A percentile compares a stretch with the other conserved stretches of the same genome.
Evolutionary conservation across 1,140 invertebrate species (phyloP).

Genomic region (Hermatobates lingyangjiaoensis): DNA sequence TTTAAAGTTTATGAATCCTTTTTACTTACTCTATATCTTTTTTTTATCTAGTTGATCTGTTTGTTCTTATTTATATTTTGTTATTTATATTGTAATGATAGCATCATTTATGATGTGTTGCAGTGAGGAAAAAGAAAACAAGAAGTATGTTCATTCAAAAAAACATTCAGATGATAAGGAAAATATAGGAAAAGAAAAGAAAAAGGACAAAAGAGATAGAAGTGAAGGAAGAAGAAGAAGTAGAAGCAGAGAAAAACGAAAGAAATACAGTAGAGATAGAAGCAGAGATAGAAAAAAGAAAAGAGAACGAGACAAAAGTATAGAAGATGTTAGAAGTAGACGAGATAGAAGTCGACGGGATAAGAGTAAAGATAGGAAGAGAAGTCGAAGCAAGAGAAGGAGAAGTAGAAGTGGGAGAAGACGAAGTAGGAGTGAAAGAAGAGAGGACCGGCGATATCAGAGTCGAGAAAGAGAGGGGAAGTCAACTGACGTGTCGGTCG

Average conservation of each 20-base stretch:
- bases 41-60: no score
- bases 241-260: constrained; percentile 19
- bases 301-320: constrained; percentile 22
- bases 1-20: no score
- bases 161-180: constrained; percentile 10
- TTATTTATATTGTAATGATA: no score
- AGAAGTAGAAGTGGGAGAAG: constrained; percentile 19
- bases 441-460: constrained; percentile 19
- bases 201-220: constrained; percentile 17
- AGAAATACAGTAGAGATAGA: constrained; percentile 21
- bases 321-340: constrained; percentile 18
- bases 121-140: constrained; percentile 14
- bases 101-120: no score
- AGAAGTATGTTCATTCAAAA: constrained; percentile 6
- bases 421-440: constrained; percentile 15
- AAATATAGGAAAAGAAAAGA: constrained; percentile 16
- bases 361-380: constrained; percentile 12
- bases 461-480: constrained; percentile 19
- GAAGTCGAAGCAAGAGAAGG: constrained; percentile 17
- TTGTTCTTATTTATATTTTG: no score
- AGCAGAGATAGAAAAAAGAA: constrained; percentile 18
- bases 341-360: constrained; percentile 15
- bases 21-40: no score
- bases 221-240: constrained; percentile 23
- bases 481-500: no score